Conservation (phyloP, 2,113 vertebrate species). For the Pavo muticus region DNA sequence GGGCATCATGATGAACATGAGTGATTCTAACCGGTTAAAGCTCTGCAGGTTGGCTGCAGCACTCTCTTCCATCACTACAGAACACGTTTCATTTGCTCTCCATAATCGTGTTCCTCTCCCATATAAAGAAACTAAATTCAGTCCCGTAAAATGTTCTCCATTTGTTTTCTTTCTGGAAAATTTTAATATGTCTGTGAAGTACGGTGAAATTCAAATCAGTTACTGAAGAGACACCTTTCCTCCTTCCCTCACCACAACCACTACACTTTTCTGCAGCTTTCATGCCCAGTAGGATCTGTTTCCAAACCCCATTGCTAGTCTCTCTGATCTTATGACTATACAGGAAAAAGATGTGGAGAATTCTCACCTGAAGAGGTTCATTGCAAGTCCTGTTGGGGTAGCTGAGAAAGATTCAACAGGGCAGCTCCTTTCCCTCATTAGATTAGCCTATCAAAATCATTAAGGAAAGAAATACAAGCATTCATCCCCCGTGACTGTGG, state of each 20-base stretch:
- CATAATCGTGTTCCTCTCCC: not conserved
- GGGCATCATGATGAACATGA: not conserved
- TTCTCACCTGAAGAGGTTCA: not conserved
- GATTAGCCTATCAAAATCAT: not conserved
- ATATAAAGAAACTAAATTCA: constrained; percentile 7
- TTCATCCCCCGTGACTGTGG: not conserved
- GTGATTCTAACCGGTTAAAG: not conserved
- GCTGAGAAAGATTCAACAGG: not conserved
- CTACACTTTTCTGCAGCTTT: not conserved
- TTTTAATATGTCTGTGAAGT: constrained; percentile 17
- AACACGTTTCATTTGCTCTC: not conserved
- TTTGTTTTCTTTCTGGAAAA: constrained; percentile 12
- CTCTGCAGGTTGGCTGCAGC: not conserved
- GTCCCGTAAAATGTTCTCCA: not conserved
- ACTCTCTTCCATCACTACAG: not conserved
- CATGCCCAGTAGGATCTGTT: not conserved
- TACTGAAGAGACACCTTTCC: not conserved
- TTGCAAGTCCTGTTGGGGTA: not conserved
- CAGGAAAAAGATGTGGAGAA: constrained; percentile 30
- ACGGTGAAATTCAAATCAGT: constrained; percentile 25
- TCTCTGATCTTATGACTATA: constrained; percentile 33
- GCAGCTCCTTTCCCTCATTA: not conserved
- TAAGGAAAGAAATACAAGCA: not conserved
- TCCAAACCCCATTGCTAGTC: constrained; percentile 12
- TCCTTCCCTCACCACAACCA: not conserved